Conservation (phyloP, 2,888 invertebrate genomes). For the Himalopsyche tibetana region DNA sequence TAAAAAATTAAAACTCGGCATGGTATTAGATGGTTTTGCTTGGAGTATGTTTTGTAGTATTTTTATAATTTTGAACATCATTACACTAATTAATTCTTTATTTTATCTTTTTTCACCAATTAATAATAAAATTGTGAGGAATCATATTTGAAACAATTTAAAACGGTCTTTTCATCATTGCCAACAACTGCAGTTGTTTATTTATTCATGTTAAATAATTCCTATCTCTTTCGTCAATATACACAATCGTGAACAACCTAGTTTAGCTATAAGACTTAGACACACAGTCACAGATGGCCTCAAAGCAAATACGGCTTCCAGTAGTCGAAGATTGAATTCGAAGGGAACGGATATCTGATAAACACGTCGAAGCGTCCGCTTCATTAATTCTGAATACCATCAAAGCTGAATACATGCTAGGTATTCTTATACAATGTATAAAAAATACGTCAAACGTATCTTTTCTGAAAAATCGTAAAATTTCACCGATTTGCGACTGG, state of each 20-base stretch:
- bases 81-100: too few species aligned
- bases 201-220: too few species aligned
- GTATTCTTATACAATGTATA: background rate
- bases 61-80: too few species aligned
- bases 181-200: too few species aligned
- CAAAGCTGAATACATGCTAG: background rate
- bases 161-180: too few species aligned
- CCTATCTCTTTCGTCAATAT: background rate
- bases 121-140: too few species aligned
- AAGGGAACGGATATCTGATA: conserved; percentile 55
- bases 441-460: background rate
- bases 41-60: too few species aligned
- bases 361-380: conserved; percentile 57
- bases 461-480: background rate
- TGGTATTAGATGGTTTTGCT: too few species aligned
- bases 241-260: background rate
- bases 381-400: conserved; percentile 59
- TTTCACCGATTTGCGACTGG: too few species aligned
- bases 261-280: background rate
- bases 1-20: too few species aligned
- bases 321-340: conserved; percentile 17
- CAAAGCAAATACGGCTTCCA: background rate
- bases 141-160: too few species aligned
- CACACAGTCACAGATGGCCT: background rate
- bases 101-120: too few species aligned